These are phyloP conservation scores for Schizopygopsis malacanthus DNA, from an alignment of 2,797 vertebrate genomes.

Conservation along the genomic window DNA sequence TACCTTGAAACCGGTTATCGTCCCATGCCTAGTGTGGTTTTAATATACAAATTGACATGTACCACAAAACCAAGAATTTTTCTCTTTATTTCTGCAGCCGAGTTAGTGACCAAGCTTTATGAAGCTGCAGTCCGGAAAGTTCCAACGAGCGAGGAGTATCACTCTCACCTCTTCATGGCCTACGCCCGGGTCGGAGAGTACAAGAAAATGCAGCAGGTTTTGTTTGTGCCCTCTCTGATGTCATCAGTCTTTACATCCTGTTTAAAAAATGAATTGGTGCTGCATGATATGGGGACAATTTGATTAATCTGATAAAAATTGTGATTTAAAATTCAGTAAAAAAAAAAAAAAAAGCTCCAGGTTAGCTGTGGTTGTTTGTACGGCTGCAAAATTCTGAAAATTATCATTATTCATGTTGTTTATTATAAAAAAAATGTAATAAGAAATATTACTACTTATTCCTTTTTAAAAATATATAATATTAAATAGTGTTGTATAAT, in stretches of 20 bases:
- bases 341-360: neutral
- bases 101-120: conserved; percentile 96
- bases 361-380: neutral
- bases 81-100: conserved; percentile 78
- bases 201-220: conserved; percentile 99
- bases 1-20: too few species aligned
- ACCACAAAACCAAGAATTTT: neutral
- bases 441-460: neutral
- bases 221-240: neutral
- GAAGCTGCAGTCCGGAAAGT: conserved; percentile 98
- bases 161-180: conserved; percentile 99
- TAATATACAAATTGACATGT: neutral
- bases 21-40: neutral
- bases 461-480: too few species aligned
- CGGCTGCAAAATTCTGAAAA: too few species aligned
- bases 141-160: conserved; percentile 96
- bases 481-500: neutral
- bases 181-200: conserved; percentile 97
- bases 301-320: too few species aligned
- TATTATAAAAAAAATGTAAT: neutral
- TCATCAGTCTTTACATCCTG: neutral
- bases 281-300: neutral
- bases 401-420: neutral
- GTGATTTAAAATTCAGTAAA: neutral
- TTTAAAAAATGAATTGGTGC: neutral